Evolutionary conservation across 2,888 invertebrate genomes (phyloP).

Genomic region (Sarcophaga carnaria): DNA sequence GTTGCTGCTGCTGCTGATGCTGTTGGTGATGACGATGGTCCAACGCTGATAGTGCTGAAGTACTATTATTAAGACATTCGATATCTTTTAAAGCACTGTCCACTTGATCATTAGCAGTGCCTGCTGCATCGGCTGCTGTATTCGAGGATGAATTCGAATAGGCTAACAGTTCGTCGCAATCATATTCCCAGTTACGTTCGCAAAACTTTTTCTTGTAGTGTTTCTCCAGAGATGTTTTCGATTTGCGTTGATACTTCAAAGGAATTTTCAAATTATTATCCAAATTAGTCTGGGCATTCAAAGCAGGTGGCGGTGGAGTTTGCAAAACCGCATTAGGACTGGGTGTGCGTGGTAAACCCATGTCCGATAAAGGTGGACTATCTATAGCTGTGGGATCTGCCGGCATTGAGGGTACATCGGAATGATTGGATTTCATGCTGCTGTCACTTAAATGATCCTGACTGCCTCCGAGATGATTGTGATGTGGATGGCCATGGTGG

Average conservation of each 20-base stretch:
- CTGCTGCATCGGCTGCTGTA: slow-evolving; percentile 78
- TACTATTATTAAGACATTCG: slow-evolving; percentile 63
- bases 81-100: slow-evolving; percentile 69
- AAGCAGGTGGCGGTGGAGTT: slow-evolving; percentile 77
- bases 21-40: slow-evolving; percentile 36
- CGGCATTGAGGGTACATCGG: slow-evolving; percentile 71
- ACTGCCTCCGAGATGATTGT: slow-evolving; percentile 80
- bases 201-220: slow-evolving; percentile 94
- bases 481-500: slow-evolving; percentile 71
- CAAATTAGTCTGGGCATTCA: slow-evolving; percentile 57
- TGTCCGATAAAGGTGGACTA: slow-evolving; percentile 83
- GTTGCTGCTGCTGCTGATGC: slow-evolving; percentile 56
- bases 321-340: slow-evolving; percentile 80
- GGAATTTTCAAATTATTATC: slow-evolving; percentile 82
- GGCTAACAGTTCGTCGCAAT: slow-evolving; percentile 78
- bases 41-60: slow-evolving; percentile 39
- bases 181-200: slow-evolving; percentile 87
- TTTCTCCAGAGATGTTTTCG: slow-evolving; percentile 82
- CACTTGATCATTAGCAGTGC: slow-evolving; percentile 68
- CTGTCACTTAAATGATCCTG: slow-evolving; percentile 79
- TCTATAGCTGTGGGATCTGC: slow-evolving; percentile 81
- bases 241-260: slow-evolving; percentile 85
- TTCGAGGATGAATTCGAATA: slow-evolving; percentile 75
- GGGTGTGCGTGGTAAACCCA: slow-evolving; percentile 81
- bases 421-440: slow-evolving; percentile 77